Conservation (phyloP, 1,140 invertebrate genomes). For the Listronotus bonariensis region DNA sequence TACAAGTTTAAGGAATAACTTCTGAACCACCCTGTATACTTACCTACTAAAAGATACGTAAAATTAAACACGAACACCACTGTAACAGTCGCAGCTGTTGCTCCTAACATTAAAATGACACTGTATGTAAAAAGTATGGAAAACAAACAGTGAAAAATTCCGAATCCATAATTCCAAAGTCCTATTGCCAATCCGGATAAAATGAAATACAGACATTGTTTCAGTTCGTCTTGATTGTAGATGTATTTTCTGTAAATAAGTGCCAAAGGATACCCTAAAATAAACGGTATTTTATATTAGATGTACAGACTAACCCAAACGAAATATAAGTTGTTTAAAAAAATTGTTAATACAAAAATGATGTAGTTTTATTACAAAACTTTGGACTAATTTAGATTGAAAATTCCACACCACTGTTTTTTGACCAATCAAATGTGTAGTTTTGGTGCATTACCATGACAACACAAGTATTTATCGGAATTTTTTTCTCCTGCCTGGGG, state of each 20-base stretch:
- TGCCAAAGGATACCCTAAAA: constrained; percentile 77
- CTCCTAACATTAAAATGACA: constrained; percentile 63
- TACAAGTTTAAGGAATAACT: too few relatives aligned
- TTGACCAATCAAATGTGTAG: too few relatives aligned
- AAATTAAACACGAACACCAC: constrained; percentile 82
- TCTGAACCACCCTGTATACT: constrained; percentile 13
- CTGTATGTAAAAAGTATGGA: constrained; percentile 73
- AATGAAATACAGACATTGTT: constrained; percentile 79
- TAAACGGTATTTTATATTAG: background rate
- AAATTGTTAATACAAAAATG: too few relatives aligned
- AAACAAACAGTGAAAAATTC: constrained; percentile 72
- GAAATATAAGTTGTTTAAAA: too few relatives aligned
- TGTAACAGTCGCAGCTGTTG: constrained; percentile 64
- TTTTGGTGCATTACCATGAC: too few relatives aligned
- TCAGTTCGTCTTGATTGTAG: constrained; percentile 58
- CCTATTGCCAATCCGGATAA: constrained; percentile 71
- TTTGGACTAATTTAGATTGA: too few relatives aligned
- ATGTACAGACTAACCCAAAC: too few relatives aligned
- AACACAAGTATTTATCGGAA: too few relatives aligned
- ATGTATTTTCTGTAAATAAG: constrained; percentile 68
- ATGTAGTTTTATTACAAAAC: too few relatives aligned
- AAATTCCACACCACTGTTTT: too few relatives aligned
- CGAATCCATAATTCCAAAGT: constrained; percentile 80
- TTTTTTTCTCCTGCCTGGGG: too few relatives aligned
- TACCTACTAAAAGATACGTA: constrained; percentile 70